Base-by-base conservation (phyloP, 2,113 vertebrate genomes). In the Prunella himalayana region DNA sequence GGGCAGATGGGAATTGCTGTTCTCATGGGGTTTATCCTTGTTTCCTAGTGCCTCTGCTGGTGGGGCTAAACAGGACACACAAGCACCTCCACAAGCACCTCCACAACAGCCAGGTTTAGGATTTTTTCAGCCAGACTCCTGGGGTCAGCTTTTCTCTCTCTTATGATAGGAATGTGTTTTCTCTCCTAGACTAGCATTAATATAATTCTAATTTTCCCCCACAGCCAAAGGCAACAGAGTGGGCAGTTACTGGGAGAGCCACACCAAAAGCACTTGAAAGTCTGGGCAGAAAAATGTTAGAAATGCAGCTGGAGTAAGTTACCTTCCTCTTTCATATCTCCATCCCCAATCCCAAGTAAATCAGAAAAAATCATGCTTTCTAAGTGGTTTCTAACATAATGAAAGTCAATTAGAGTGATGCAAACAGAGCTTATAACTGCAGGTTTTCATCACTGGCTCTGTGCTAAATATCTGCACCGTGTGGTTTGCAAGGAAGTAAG, bases 321-420 rank as follows among this genome's bases (percentile, higher is more conserved):
- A 2, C 60, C n/a, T 19, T 76, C 33, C 56, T 83, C 63, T 82
- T 59, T 80, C 17, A 1, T 10, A 4, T 63, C n/a, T 92, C 47
- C 18, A 33, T 63, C 53, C 21, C n/a, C 39, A 49, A 56, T 66
- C 17, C 60, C 64, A 88, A 82, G 44, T 39, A 82, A 86, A 85
- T 75, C 23, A 57, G 88, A 83, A 88, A 90, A 94, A 90, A 44
- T 10, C 0, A 0, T 65, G 49, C 47, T 86, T 94, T 60, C 86
- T 92, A 96, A 88, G 84, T 82, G 84, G 37, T 72, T 96, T 95
- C 93, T 68, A 50, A 61, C 82, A 60, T 91, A 95, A 94, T 94
- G 95, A 95, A 96, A 84, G 81, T 91, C 89, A 95, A 95, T 95
- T 96, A 96, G 59, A 86, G 79, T 42, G 71, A 94, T 94, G 77